Conservation (phyloP, 2,888 invertebrate species). For the Atethmia centrago region DNA sequence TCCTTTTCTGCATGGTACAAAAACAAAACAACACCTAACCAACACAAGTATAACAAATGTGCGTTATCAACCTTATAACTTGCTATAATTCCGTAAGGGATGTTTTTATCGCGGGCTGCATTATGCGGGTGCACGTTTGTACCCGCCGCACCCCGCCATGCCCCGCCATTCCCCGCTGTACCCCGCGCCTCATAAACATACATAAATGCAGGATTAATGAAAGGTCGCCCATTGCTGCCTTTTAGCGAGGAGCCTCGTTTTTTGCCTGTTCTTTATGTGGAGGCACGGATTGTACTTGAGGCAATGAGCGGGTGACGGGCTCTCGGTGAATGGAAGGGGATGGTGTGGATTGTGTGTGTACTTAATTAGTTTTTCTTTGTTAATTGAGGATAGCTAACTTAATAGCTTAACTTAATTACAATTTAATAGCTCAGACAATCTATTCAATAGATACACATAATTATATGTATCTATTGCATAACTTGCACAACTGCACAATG, state of each 20-base stretch:
- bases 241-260: constrained; percentile 59
- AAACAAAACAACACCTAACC: constrained; percentile 20
- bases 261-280: constrained; percentile 62
- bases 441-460: no score
- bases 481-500: no score
- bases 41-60: constrained; percentile 28
- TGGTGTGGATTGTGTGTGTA: constrained; percentile 11
- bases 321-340: constrained; percentile 10
- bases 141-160: constrained; percentile 37
- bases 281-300: constrained; percentile 59
- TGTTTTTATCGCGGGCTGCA: constrained; percentile 72
- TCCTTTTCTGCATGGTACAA: background rate
- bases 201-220: constrained; percentile 74
- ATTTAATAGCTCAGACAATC: no score
- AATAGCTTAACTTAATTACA: no score
- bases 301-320: constrained; percentile 46
- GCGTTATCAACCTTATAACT: constrained; percentile 53
- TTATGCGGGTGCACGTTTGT: constrained; percentile 74
- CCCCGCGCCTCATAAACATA: constrained; percentile 64
- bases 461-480: no score
- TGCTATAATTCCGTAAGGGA: constrained; percentile 71
- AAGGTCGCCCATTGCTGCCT: constrained; percentile 64
- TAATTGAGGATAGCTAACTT: constrained; percentile 18
- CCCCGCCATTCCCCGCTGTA: background rate
- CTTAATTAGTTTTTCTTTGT: constrained; percentile 33